phyloP scores from a whole-genome alignment of 2,113 vertebrate genomes.

The Sprattus sprattus region DNA sequence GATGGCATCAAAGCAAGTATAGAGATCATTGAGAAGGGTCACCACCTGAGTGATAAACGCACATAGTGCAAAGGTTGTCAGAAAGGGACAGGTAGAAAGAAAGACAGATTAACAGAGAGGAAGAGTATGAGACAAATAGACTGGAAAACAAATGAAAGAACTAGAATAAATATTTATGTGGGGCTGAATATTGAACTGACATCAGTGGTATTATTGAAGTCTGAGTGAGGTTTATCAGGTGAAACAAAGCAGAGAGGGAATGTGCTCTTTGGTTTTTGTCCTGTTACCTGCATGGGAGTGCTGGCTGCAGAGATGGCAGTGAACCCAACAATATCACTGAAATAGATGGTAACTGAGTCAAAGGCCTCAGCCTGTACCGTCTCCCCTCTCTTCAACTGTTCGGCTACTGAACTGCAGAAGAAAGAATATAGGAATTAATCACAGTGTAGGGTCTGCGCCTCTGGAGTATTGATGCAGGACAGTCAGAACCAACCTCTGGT shows the following conservation, averaged over 20 bases:
- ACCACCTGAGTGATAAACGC: slow-evolving; percentile 76
- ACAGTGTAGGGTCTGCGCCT: background rate
- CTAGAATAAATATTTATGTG: too few relatives aligned
- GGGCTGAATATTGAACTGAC: too few relatives aligned
- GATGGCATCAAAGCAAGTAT: slow-evolving; percentile 95
- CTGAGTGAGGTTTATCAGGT: too few relatives aligned
- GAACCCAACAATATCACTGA: slow-evolving; percentile 96
- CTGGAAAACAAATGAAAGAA: background rate
- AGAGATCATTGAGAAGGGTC: slow-evolving; percentile 90
- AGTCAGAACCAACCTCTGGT: background rate
- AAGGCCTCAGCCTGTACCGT: slow-evolving; percentile 91
- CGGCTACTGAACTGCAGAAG: slow-evolving; percentile 82
- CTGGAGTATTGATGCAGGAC: background rate
- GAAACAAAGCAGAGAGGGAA: background rate
- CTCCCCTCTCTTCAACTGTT: slow-evolving; percentile 91
- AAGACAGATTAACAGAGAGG: background rate
- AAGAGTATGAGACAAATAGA: background rate
- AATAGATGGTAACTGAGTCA: slow-evolving; percentile 94
- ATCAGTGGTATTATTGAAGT: too few relatives aligned
- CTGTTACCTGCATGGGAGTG: slow-evolving; percentile 86
- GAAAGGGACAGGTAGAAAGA: background rate
- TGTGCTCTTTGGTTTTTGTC: background rate
- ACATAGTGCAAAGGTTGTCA: background rate
- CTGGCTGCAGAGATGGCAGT: slow-evolving; percentile 87
- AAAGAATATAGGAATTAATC: background rate